Base-by-base conservation (phyloP, 2,113 vertebrate genomes). In the Prunella himalayana region DNA sequence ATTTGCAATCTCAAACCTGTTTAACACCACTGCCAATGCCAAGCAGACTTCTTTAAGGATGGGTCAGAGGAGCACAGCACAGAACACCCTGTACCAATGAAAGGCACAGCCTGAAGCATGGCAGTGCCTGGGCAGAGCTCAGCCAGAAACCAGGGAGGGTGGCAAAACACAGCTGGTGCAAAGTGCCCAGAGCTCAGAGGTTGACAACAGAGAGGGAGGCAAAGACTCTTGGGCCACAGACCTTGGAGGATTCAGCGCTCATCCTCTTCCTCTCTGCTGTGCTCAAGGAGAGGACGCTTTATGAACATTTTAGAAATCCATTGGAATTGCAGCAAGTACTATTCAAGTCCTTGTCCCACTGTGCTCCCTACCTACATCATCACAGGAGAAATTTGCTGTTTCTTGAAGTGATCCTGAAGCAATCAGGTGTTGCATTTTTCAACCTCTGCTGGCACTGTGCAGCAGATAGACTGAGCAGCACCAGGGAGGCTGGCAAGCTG, bases 341-440 rank as follows among this genome's bases (percentile, higher is more conserved):
- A 68, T 54, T 49, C 27, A 69, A n/a, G 47, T 41, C 63, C 7
- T 8, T 27, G 5, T 57, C 9, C 47, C 18, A 23, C 30, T 3
- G 0, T 45, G 30, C 25, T 89, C 24, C 30, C 53, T 47, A 54
- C 21, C 24, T 61, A 31, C 14, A 35, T 35, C 57, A 61, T 30
- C 79, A 63, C 54, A 27, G 1, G 20, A 78, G 25, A 4, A 10
- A 51, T 82, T 78, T 59, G 15, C 47, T 90, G 39, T 35, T 89
- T 79, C 64, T 94, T 88, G 56, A 86, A 75, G 70, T 61, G 63
- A 60, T 76, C 53, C 57, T 69, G 54, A 9, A 9, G 31, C 80
- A 75, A 84, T 63, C 75, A 63, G 31, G 45, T 83, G 49, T 76
- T 94, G 39, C 18, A 39, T 86, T 95, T 82, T 84, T 68, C 76